Base-by-base conservation (phyloP, 2,888 invertebrate species). In the Eubasilissa splendida region DNA sequence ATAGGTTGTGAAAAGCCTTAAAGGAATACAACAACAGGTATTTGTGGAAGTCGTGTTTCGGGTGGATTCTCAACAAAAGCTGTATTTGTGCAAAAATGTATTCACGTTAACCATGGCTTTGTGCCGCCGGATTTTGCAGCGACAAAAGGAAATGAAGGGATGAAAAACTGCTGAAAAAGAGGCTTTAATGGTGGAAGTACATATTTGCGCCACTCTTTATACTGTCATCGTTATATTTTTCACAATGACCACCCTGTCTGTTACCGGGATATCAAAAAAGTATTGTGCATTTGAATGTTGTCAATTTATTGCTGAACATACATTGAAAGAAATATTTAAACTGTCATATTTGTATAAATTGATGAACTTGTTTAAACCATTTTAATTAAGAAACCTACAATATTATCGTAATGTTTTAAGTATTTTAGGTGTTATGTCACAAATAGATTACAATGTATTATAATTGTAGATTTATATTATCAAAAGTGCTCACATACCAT, bases 131-230 rank as follows among this genome's bases (percentile, higher is more conserved):
- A 80, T 80, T 80, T 42, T 80, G 60, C 76, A 70, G 70, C 76
- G 80, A 80, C 80, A 80, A 80, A 80, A 76, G 80, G 80, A 80
- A 80, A 80, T 76, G 80, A 80, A 70, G 76, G 76, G 76, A 80
- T 80, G 80, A 80, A 80, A 80, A 80, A 80, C 71, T 80, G 65
- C 76, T 76, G 80, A 76, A 70, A 76, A 70, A 70, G 80, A 80
- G 70, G 76, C 80, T 80, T 76, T 78, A 68, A 70, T 70, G 68
- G 59, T 33, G 52, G 58, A 58, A 70, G 56, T 77, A 70, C 52
- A 50, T 77, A 58, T 70, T 59, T 77, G 31, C n/a, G 58, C 58
- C 59, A n/a, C 59, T n/a, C 58, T 74, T 14, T 74, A 59, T 59
- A 59, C 74, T 58, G 74, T 74, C 74, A 74, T 74, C 74, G 58